Evolutionary conservation across 2,888 invertebrate genomes (phyloP).

Genomic region (Xanthorhoe spadicearia): DNA sequence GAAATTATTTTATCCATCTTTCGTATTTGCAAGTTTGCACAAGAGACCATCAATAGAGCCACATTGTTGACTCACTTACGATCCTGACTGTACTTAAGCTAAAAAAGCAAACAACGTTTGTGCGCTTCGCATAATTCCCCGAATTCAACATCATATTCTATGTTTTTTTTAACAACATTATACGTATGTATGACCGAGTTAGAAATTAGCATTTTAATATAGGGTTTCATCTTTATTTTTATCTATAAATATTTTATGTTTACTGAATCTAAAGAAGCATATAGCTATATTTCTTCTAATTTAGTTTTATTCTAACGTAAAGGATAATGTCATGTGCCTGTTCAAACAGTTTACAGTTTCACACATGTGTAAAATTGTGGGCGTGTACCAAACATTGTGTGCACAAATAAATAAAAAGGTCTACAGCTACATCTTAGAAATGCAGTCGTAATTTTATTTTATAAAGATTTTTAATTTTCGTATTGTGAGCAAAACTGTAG

Average conservation of each 20-base stretch:
- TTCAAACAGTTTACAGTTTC: too few relatives aligned
- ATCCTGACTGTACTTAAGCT: background rate
- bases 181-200: background rate
- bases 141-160: background rate
- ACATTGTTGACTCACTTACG: conserved; percentile 1
- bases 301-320: background rate
- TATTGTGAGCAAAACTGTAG: too few relatives aligned
- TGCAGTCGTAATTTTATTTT: too few relatives aligned
- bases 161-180: background rate
- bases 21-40: background rate
- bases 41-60: background rate
- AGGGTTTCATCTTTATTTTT: too few relatives aligned
- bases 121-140: background rate
- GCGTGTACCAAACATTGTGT: too few relatives aligned
- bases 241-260: too few relatives aligned
- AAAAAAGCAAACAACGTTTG: background rate
- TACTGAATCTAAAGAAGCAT: background rate
- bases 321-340: background rate
- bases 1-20: background rate
- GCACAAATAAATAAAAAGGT: too few relatives aligned
- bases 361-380: too few relatives aligned
- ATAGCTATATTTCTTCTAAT: background rate
- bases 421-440: too few relatives aligned
- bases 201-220: background rate
- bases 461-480: too few relatives aligned